Evolutionary conservation across 64 coral and sea anemone genomes (phyloP).

Genomic region (Montipora sp.): DNA sequence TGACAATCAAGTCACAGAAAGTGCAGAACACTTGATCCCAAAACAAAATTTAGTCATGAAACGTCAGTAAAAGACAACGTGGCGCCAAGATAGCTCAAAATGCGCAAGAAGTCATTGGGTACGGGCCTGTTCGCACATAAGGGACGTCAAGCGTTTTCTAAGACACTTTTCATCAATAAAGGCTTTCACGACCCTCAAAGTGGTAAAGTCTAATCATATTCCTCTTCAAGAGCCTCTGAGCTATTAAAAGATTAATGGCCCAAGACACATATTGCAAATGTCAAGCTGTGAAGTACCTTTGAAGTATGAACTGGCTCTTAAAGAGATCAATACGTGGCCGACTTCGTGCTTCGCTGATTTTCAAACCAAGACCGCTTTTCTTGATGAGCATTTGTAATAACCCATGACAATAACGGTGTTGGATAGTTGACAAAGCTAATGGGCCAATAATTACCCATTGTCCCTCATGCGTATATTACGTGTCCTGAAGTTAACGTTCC

Average conservation of each 20-base stretch:
- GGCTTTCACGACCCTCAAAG: background rate
- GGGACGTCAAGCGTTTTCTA: background rate
- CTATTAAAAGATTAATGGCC: background rate
- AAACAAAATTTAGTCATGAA: constrained; percentile 31
- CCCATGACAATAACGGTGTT: constrained; percentile 1
- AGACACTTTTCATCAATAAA: background rate
- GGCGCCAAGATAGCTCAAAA: constrained; percentile 3
- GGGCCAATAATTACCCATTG: constrained; percentile 40
- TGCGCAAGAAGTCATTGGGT: background rate
- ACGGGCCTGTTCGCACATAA: background rate
- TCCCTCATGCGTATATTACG: constrained; percentile 6
- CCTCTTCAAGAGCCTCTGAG: background rate
- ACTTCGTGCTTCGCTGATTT: background rate
- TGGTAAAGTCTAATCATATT: background rate
- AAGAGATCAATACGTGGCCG: background rate
- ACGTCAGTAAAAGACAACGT: constrained; percentile 5
- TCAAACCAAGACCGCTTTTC: constrained; percentile 2
- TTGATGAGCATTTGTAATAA: constrained; percentile 27
- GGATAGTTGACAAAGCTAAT: constrained; percentile 26
- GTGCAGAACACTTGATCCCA: constrained; percentile 8
- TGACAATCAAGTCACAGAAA: constrained; percentile 23
- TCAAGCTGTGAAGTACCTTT: constrained; percentile 37
- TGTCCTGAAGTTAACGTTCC: background rate
- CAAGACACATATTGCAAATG: background rate
- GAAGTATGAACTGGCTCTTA: background rate